Percentiles rank a stretch among this genome's conserved stretches.
These are phyloP conservation scores for Tetragnatha montana DNA, from an alignment of 2,888 invertebrate species.

Conservation along the genomic window DNA sequence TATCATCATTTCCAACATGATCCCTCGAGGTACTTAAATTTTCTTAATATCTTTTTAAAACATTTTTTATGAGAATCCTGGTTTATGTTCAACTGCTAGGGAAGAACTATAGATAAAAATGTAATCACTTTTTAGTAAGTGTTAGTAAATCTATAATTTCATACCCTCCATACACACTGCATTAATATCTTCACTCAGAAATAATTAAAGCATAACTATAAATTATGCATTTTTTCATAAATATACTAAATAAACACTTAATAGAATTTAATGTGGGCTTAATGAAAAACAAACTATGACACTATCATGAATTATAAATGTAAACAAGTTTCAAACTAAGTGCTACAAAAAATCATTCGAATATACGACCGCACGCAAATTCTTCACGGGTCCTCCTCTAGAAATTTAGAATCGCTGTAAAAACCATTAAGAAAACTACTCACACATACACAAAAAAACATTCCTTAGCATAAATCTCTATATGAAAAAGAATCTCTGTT, in stretches of 20 bases:
- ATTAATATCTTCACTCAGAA: background rate
- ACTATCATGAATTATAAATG: background rate
- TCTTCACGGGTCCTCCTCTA: background rate
- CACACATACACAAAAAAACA: background rate
- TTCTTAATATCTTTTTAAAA: no score
- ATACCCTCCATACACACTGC: background rate
- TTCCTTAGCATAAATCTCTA: slow-evolving; percentile 2
- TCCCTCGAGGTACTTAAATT: no score
- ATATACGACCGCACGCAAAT: background rate
- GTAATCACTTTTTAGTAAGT: background rate
- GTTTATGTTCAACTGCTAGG: no score
- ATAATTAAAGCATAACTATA: background rate
- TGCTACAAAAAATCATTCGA: background rate
- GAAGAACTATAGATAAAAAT: no score
- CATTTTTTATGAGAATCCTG: no score
- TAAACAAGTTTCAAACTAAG: background rate
- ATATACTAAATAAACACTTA: no score
- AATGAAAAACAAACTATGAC: background rate
- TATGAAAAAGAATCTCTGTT: slow-evolving; percentile 34
- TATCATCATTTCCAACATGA: no score
- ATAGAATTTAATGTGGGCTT: background rate
- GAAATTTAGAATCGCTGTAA: background rate
- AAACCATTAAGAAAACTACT: slow-evolving; percentile 7
- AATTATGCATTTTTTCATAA: background rate
- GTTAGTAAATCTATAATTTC: background rate